phyloP scores from a whole-genome alignment of 2,113 vertebrate genomes.

The Peromyscus maniculatus region DNA sequence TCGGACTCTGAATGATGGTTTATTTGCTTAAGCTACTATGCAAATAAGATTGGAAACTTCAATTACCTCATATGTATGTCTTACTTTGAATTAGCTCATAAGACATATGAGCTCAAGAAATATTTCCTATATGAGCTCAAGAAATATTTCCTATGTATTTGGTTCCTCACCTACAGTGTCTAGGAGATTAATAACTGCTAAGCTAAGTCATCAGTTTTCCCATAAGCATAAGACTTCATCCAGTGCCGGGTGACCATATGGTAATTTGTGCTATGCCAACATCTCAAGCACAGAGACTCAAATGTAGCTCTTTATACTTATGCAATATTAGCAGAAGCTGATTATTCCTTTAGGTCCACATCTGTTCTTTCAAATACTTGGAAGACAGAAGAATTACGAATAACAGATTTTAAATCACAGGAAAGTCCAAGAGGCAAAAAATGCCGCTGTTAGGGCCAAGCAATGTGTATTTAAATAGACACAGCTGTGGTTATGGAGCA shows the following conservation, averaged over 20 bases:
- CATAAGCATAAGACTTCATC: neutral
- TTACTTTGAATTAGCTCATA: neutral
- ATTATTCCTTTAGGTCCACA: slow-evolving; percentile 73
- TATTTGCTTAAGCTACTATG: neutral
- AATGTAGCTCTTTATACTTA: neutral
- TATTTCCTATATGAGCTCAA: neutral
- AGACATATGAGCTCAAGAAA: neutral
- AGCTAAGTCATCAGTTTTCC: neutral
- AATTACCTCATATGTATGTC: neutral
- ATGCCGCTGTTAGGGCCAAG: neutral
- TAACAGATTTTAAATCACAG: slow-evolving; percentile 69
- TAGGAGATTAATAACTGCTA: neutral
- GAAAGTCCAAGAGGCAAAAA: slow-evolving; percentile 63
- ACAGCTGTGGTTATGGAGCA: slow-evolving; percentile 65
- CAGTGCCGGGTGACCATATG: rapidly evolving
- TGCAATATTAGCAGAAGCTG: slow-evolving; percentile 24
- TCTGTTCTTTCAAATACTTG: slow-evolving; percentile 76
- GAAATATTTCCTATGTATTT: neutral
- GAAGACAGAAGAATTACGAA: slow-evolving; percentile 56
- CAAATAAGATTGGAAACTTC: neutral
- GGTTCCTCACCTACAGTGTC: neutral
- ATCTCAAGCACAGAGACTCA: neutral
- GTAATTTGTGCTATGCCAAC: too few species aligned
- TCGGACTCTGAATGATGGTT: neutral
- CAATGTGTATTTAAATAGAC: slow-evolving; percentile 65